Conservation (phyloP, 2,888 invertebrate genomes). For the Sarcophaga rosellei region DNA sequence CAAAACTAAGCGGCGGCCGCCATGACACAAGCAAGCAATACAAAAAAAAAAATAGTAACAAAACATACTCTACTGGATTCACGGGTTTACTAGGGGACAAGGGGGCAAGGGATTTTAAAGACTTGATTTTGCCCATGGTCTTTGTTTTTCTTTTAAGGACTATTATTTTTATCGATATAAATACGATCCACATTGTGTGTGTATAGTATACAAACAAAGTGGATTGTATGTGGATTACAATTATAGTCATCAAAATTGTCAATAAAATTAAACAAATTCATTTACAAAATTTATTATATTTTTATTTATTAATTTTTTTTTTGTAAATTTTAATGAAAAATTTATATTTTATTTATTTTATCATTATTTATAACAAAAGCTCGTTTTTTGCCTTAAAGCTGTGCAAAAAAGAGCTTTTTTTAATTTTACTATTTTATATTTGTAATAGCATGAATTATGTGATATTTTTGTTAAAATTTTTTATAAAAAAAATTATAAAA, state of each 20-base stretch:
- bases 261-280: not conserved
- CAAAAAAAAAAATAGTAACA: constrained; percentile 6
- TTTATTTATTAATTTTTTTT: not conserved
- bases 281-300: not conserved
- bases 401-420: not conserved
- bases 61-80: constrained; percentile 21
- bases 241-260: not conserved
- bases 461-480: not conserved
- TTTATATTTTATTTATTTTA: not conserved
- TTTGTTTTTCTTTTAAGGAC: not conserved
- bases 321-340: not conserved
- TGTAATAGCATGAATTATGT: too few species aligned
- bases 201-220: not conserved
- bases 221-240: constrained; percentile 14
- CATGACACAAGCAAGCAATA: constrained; percentile 43
- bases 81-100: not conserved
- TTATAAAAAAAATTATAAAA: not conserved
- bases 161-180: not conserved
- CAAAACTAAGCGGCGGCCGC: constrained; percentile 43
- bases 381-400: not conserved
- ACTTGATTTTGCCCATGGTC: not conserved
- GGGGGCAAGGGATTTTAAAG: not conserved
- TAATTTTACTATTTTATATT: not conserved
- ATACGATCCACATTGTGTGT: not conserved
- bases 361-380: not conserved